A percentile compares a stretch with the other conserved stretches of the same genome.
Conservation (phyloP, 2,888 invertebrate genomes). For the Pyrgus malvae region DNA sequence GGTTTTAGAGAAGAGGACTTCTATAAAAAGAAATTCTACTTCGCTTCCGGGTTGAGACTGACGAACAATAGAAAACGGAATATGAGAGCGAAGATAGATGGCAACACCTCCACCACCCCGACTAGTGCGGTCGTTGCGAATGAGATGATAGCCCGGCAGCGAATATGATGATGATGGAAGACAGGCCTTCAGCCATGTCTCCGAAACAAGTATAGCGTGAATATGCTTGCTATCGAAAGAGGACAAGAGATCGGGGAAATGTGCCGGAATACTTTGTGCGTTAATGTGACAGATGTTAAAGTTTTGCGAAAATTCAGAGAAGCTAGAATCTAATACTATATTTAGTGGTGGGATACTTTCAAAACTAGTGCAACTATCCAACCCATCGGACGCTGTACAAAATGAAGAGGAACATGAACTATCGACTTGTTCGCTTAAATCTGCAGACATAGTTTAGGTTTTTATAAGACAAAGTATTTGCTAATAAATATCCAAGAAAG, state of each 20-base stretch:
- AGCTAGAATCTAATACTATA: neutral
- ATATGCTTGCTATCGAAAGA: neutral
- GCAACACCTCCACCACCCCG: neutral
- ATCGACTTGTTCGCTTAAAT: neutral
- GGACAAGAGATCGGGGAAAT: neutral
- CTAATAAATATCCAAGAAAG: too few species aligned
- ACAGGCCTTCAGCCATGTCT: neutral
- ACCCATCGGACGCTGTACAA: neutral
- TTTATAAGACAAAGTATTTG: too few species aligned
- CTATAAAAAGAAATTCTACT: neutral
- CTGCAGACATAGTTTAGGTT: neutral
- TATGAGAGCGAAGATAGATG: neutral
- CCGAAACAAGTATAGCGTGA: neutral
- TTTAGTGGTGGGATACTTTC: neutral
- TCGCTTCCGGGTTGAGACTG: neutral
- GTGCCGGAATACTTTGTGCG: neutral
- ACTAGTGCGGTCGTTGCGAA: neutral
- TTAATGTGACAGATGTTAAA: neutral
- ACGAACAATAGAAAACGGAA: neutral
- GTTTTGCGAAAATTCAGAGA: neutral
- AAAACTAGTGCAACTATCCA: neutral
- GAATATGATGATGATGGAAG: neutral
- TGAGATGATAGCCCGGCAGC: neutral
- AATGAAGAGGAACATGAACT: neutral
- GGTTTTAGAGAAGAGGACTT: neutral